These are phyloP conservation scores for Andricus curvator DNA, from an alignment of 2,888 invertebrate genomes.

Conservation along the genomic window DNA sequence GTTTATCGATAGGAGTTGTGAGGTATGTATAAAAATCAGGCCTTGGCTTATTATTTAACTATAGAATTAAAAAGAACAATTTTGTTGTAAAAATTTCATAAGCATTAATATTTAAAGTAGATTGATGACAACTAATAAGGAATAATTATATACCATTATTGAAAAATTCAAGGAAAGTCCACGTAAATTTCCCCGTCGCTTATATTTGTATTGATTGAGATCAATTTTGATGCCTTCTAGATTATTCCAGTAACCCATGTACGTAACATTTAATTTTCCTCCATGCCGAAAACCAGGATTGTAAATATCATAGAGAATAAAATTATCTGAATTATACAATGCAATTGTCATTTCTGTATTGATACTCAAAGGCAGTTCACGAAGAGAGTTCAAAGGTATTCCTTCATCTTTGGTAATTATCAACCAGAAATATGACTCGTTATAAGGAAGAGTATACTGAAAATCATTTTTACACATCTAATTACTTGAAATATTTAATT, in stretches of 20 bases:
- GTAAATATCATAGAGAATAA: constrained; percentile 66
- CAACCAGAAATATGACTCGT: constrained; percentile 70
- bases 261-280: constrained; percentile 63
- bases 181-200: constrained; percentile 63
- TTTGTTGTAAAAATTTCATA: constrained; percentile 10
- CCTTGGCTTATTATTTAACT: constrained; percentile 61
- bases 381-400: constrained; percentile 55
- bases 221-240: constrained; percentile 57
- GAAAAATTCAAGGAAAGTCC: constrained; percentile 63
- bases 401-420: constrained; percentile 49
- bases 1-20: constrained; percentile 78
- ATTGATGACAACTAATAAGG: constrained; percentile 47
- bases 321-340: constrained; percentile 49
- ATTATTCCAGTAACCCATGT: constrained; percentile 63
- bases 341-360: constrained; percentile 66
- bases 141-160: no score
- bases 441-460: constrained; percentile 54
- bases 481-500: no score
- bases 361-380: constrained; percentile 62
- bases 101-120: constrained; percentile 46
- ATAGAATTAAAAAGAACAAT: constrained; percentile 59
- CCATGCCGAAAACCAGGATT: constrained; percentile 69
- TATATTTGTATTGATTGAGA: constrained; percentile 67
- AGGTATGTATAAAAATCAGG: constrained; percentile 76
- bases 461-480: no score